A percentile compares a stretch with the other conserved stretches of the same genome.
phyloP scores from a whole-genome alignment of 2,888 invertebrate genomes.

The Phortica magna region DNA sequence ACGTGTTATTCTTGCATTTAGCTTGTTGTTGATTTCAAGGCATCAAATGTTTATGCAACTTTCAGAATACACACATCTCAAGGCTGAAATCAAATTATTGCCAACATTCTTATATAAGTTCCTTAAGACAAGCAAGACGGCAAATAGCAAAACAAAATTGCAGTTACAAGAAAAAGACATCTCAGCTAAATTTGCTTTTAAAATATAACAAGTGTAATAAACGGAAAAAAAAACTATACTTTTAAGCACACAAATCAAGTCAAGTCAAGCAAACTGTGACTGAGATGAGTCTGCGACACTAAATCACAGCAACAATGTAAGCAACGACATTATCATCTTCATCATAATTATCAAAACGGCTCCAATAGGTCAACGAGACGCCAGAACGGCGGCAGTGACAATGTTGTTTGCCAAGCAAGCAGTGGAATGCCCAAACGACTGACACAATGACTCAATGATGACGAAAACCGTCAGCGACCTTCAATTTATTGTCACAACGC shows the following conservation, averaged over 20 bases:
- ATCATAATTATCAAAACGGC: background rate
- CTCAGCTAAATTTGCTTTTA: background rate
- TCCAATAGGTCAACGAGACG: background rate
- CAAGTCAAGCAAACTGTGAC: slow-evolving; percentile 46
- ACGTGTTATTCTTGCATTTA: slow-evolving; percentile 43
- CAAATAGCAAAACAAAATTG: background rate
- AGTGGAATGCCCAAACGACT: background rate
- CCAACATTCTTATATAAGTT: slow-evolving; percentile 43
- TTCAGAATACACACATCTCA: slow-evolving; percentile 30
- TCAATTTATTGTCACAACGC: slow-evolving; percentile 8
- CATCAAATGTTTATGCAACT: slow-evolving; percentile 5
- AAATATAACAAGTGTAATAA: background rate
- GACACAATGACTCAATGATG: slow-evolving; percentile 9
- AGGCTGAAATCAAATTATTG: slow-evolving; percentile 48
- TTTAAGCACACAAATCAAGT: slow-evolving; percentile 44
- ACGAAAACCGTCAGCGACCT: slow-evolving; percentile 23
- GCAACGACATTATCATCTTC: slow-evolving; percentile 31
- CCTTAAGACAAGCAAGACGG: too few species aligned
- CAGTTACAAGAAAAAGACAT: background rate
- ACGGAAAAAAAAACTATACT: background rate
- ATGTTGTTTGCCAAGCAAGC: background rate
- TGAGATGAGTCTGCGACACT: background rate
- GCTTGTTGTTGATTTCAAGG: slow-evolving; percentile 39
- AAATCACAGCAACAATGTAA: slow-evolving; percentile 23
- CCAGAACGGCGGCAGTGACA: background rate